These are phyloP conservation scores for Hemibates koningsi DNA, from an alignment of 2,113 vertebrate genomes.

Conservation along the genomic window DNA sequence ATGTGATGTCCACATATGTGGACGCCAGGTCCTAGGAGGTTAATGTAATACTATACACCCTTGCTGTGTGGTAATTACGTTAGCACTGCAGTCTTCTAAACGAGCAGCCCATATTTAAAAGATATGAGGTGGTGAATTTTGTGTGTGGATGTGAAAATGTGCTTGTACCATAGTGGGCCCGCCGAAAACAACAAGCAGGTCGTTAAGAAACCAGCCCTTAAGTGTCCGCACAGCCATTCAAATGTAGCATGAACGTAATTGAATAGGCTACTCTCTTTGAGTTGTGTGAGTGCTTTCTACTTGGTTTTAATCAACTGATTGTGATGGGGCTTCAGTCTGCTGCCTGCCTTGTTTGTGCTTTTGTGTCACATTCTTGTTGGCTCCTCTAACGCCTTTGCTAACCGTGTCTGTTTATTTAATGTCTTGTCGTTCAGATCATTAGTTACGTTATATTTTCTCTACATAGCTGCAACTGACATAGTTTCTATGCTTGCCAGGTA, in stretches of 20 bases:
- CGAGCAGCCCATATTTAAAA: slow-evolving; percentile 31
- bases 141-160: neutral
- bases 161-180: neutral
- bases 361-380: neutral
- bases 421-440: slow-evolving; percentile 16
- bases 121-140: neutral
- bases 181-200: slow-evolving; percentile 10
- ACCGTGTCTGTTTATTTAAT: neutral
- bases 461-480: slow-evolving; percentile 2
- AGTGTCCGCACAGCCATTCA: slow-evolving; percentile 15
- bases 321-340: neutral
- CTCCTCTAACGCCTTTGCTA: neutral
- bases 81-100: slow-evolving; percentile 21
- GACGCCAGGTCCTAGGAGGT: too few relatives aligned
- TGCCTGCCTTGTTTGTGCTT: slow-evolving; percentile 1
- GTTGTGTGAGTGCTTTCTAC: slow-evolving; percentile 14
- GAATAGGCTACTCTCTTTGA: slow-evolving; percentile 18
- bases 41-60: neutral
- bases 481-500: slow-evolving; percentile 10
- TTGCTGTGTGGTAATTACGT: slow-evolving; percentile 25
- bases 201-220: neutral
- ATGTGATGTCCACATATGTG: too few relatives aligned
- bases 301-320: slow-evolving; percentile 9
- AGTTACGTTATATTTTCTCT: slow-evolving; percentile 23
- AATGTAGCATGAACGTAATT: slow-evolving; percentile 34